Conservation (phyloP, 37 sponge, comb jelly and placozoan genomes). For the Eunapius fragilis region DNA sequence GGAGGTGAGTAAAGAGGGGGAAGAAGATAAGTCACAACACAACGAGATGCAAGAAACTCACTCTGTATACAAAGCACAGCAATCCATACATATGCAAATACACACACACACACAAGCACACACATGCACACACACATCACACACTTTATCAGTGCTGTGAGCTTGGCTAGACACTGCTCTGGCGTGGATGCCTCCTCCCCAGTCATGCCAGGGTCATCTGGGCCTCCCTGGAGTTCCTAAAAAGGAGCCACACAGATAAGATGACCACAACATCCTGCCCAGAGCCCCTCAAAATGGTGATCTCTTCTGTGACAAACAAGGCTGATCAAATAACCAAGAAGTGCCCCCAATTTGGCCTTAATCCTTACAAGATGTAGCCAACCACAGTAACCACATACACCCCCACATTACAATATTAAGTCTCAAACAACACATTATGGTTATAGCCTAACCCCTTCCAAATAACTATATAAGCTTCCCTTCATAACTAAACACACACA, state of each 20-base stretch:
- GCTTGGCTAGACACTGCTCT: conserved; percentile 52
- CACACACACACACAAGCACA: not conserved
- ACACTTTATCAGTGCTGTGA: conserved; percentile 54
- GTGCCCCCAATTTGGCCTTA: no score
- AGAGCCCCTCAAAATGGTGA: not conserved
- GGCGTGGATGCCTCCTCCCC: conserved; percentile 67
- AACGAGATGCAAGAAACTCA: no score
- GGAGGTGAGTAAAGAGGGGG: not conserved
- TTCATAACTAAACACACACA: no score
- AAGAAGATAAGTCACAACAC: no score
- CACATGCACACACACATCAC: not conserved
- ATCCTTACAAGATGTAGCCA: no score
- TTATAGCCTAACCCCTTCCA: no score
- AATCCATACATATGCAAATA: not conserved
- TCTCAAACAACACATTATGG: no score
- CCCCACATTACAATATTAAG: no score
- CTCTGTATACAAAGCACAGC: not conserved
- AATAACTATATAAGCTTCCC: no score
- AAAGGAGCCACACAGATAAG: not conserved
- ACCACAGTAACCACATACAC: no score
- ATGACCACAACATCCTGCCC: not conserved
- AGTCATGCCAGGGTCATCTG: conserved; percentile 25
- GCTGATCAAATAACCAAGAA: no score
- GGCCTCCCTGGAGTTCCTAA: conserved; percentile 58
- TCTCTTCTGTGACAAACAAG: no score